Evolutionary conservation across 2,888 invertebrate genomes (phyloP).

Genomic region (Amphipoea lucens): DNA sequence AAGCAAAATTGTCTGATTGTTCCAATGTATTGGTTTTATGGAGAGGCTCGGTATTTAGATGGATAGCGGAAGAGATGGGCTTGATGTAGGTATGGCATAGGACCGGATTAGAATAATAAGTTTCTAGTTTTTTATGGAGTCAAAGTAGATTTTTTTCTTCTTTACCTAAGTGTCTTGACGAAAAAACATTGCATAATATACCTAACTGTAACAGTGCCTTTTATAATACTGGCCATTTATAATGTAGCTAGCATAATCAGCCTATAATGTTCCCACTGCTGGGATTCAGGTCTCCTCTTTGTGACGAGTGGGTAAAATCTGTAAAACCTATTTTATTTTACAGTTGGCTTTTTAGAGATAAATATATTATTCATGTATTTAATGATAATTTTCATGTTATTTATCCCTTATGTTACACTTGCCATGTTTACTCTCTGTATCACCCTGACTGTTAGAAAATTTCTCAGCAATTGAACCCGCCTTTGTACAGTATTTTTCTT

Average conservation of each 20-base stretch:
- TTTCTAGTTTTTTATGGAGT: not conserved
- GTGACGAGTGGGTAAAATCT: not conserved
- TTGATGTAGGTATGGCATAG: not conserved
- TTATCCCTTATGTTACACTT: not conserved
- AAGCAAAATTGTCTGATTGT: constrained; percentile 65
- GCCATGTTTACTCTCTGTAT: not conserved
- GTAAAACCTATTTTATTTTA: not conserved
- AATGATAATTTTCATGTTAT: not conserved
- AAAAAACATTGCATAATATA: too few species aligned
- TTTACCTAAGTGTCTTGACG: not conserved
- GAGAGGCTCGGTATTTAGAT: constrained; percentile 49
- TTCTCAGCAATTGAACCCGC: not conserved
- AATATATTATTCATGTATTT: not conserved
- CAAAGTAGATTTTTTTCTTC: not conserved
- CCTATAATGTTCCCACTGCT: too few species aligned
- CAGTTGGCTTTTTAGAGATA: not conserved
- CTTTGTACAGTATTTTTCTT: not conserved
- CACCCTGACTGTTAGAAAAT: not conserved
- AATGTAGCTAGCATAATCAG: too few species aligned
- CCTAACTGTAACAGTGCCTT: not conserved
- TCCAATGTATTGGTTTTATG: constrained; percentile 59
- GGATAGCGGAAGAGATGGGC: constrained; percentile 42
- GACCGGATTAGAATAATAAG: constrained; percentile 37
- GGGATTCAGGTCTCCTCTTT: too few species aligned
- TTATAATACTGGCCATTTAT: not conserved